Conservation (phyloP, 2,113 vertebrate genomes). For the Phrynosoma blainvillii region DNA sequence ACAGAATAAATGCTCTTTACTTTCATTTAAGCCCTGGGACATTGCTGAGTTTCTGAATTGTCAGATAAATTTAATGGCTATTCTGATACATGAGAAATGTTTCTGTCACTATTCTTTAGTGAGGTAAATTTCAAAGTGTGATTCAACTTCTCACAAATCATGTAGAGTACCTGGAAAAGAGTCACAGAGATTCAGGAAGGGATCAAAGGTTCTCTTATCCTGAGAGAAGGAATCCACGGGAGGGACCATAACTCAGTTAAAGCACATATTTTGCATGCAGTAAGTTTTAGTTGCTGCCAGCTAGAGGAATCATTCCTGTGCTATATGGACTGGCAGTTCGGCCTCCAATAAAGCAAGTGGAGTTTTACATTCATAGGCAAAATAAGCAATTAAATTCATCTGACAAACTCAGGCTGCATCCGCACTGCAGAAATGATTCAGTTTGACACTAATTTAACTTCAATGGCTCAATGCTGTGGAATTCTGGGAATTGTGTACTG, state of each 20-base stretch:
- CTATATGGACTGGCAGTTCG: too few relatives aligned
- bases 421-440: too few relatives aligned
- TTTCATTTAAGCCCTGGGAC: neutral
- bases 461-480: too few relatives aligned
- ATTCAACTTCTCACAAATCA: neutral
- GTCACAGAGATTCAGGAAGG: neutral
- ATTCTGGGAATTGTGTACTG: too few relatives aligned
- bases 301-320: too few relatives aligned
- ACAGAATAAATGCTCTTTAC: neutral
- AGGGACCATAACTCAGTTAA: neutral
- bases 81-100: neutral
- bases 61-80: neutral
- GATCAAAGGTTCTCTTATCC: too few relatives aligned
- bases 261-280: neutral
- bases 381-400: too few relatives aligned
- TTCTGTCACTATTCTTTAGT: neutral
- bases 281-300: neutral
- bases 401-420: too few relatives aligned
- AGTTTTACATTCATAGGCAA: too few relatives aligned
- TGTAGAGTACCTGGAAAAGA: neutral
- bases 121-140: neutral
- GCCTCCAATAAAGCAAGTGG: too few relatives aligned
- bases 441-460: too few relatives aligned
- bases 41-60: neutral
- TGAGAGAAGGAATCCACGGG: neutral